Conservation (phyloP, 1,140 invertebrate genomes). For the Drusus annulatus region DNA sequence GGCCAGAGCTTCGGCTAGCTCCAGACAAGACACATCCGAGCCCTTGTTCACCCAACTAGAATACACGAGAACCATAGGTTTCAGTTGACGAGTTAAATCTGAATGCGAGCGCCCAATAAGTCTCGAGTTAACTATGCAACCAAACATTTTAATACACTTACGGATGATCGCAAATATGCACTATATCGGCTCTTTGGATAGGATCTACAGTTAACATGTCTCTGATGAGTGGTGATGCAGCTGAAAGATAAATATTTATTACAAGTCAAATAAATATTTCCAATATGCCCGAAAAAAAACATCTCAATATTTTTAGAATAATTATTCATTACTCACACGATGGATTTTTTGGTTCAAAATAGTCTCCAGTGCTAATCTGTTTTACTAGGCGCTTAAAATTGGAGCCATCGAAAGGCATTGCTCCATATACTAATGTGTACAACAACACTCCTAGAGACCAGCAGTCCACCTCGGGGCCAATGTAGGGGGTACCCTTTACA, state of each 20-base stretch:
- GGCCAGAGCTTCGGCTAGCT: conserved; percentile 89
- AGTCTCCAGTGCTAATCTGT: conserved; percentile 97
- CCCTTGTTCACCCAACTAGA: conserved; percentile 88
- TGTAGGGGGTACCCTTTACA: conserved; percentile 97
- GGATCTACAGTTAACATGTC: conserved; percentile 96
- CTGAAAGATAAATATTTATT: conserved; percentile 69
- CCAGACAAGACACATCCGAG: conserved; percentile 86
- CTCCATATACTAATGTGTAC: conserved; percentile 98
- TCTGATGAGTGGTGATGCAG: conserved; percentile 93
- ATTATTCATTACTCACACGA: conserved; percentile 80
- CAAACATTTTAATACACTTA: conserved; percentile 59
- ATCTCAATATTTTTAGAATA: background rate
- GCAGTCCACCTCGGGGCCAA: conserved; percentile 95
- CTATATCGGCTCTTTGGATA: conserved; percentile 89
- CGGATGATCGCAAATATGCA: conserved; percentile 95
- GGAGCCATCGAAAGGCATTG: conserved; percentile 99
- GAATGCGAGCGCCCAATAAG: too few relatives aligned
- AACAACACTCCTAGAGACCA: conserved; percentile 98
- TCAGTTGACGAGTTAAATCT: too few relatives aligned
- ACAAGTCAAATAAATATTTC: conserved; percentile 48
- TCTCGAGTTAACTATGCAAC: too few relatives aligned
- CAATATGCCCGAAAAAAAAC: background rate
- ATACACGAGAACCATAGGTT: too few relatives aligned
- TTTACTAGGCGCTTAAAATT: conserved; percentile 97
- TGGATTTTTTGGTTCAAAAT: conserved; percentile 95